These are phyloP conservation scores for Lasioglossum oenotherae DNA, from an alignment of 2,888 invertebrate genomes.

Conservation along the genomic window DNA sequence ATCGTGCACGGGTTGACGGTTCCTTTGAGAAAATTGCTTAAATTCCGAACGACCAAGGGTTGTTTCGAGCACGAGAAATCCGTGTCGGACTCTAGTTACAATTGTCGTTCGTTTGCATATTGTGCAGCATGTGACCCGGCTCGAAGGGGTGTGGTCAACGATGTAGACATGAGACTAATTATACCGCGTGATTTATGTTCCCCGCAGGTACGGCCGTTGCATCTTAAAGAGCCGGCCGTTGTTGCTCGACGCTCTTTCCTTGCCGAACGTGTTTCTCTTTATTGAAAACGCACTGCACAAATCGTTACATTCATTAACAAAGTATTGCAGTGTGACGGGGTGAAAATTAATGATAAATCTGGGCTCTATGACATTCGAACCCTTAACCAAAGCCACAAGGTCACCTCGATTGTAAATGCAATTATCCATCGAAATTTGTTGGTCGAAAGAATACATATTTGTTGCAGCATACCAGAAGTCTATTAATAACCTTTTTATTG, in stretches of 20 bases:
- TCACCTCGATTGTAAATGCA: neutral
- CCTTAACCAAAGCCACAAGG: neutral
- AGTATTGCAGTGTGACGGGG: too few species aligned
- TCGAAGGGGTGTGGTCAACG: slow-evolving; percentile 21
- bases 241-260: neutral
- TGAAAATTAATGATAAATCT: neutral
- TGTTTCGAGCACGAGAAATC: slow-evolving; percentile 35
- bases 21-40: slow-evolving; percentile 53
- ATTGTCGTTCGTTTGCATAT: slow-evolving; percentile 41
- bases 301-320: neutral
- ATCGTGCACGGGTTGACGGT: slow-evolving; percentile 49
- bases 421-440: neutral
- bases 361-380: neutral
- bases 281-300: neutral
- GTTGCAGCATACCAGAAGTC: too few species aligned
- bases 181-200: neutral
- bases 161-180: slow-evolving; percentile 19
- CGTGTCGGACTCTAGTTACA: slow-evolving; percentile 33
- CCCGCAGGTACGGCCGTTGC: neutral
- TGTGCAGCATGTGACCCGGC: slow-evolving; percentile 17
- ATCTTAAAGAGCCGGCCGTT: neutral
- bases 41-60: slow-evolving; percentile 42
- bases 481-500: too few species aligned
- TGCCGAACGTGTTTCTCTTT: neutral
- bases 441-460: too few species aligned